Evolutionary conservation across 1,140 invertebrate genomes (phyloP), one percentile per base, ranked within the genome.

Genomic region (Leguminivora glycinivorella): DNA sequence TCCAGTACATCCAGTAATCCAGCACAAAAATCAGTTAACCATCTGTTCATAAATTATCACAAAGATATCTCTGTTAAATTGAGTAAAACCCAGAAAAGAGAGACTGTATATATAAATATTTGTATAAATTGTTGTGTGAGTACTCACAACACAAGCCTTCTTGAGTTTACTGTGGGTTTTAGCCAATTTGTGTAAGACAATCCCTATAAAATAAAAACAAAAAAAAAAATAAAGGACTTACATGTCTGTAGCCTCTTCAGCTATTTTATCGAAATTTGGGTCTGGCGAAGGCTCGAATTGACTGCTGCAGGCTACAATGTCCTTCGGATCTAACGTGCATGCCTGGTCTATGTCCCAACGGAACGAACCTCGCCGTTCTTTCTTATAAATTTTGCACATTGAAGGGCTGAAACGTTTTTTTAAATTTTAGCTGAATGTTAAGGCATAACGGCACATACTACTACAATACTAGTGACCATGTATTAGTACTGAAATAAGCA

Each of bases 371-470:
- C 75, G 80, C 67, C 73, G 80, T 76, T 87, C 83, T 71, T 84
- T 87, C 76, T 91, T 91, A 63, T 91, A 91, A 69, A 91, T 90
- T 79, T 91, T 92, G 74, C 90, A 92, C 92, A 92, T 92, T 22
- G 90, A 88, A 56, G 92, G 92, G 75, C 92, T 92, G 75, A 83
- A 82, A 70, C n/a, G 60, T 58, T 43, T 68, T 67, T 38, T 24
- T 47, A 70, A 70, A 73, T 4, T 7, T 52, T n/a, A 22, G 0
- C 52, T 38, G 6, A 60, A 17, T 43, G 17, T 43, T 17, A n/a
- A 43, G 3, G 3, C 40, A 43, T 43, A 43, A 43, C 5, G 4
- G 12, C 10, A 10, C 6, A 5, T 17, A 17, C 40, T 43, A 12
- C 14, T 43, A 5, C 6, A 17, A 14, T 43, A 12, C 14, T 43